These are phyloP conservation scores for Bubo bubo DNA, from an alignment of 2,113 vertebrate species.

Conservation along the genomic window DNA sequence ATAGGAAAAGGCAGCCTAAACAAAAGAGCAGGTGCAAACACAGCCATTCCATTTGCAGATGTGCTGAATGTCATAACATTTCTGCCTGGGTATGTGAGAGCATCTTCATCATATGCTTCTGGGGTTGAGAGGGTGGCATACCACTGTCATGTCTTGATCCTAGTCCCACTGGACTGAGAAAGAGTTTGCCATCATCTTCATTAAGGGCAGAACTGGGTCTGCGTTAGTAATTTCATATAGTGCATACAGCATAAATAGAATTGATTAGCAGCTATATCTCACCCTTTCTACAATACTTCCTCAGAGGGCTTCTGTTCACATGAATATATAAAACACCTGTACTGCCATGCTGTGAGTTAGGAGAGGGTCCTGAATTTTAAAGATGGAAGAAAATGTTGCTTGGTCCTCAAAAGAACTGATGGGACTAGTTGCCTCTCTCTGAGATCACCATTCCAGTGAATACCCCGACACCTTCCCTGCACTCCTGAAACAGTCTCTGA, in stretches of 20 bases:
- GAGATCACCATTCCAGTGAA: neutral
- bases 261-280: neutral
- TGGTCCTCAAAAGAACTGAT: neutral
- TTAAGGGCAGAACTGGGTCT: neutral
- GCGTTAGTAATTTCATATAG: neutral
- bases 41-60: conserved; percentile 47
- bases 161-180: neutral
- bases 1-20: conserved; percentile 55
- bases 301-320: neutral
- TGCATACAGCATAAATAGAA: neutral
- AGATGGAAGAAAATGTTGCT: neutral
- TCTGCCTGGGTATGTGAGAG: neutral
- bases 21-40: conserved; percentile 54
- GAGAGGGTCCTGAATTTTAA: neutral
- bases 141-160: neutral
- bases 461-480: neutral
- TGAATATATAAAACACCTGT: neutral
- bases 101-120: neutral
- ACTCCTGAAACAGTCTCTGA: neutral
- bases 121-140: neutral
- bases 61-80: neutral
- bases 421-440: neutral
- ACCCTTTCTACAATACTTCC: neutral
- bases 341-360: neutral
- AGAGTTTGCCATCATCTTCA: neutral